Evolutionary conservation across 2,113 vertebrate species (phyloP), one percentile per base, ranked within the genome.

Genomic region (Coregonus clupeaformis): DNA sequence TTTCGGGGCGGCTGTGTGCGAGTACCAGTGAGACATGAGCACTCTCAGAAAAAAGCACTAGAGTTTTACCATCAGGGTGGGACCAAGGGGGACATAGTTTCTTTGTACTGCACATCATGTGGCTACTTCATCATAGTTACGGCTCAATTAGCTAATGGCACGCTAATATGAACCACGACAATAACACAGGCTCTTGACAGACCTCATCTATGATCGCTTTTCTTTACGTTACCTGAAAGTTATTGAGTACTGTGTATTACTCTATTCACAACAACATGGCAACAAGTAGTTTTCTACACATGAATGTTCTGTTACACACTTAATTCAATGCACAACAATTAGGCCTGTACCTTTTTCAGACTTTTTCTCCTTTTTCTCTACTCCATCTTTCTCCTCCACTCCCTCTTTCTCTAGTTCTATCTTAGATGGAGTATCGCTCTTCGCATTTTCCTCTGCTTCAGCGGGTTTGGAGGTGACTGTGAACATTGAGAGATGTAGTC

Each of bases 1-100:
- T 72, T 87, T 82, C 72, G 63, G 74, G 73, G 69, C 74, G 73
- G 80, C 52, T 74, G 32, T 60, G 70, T 74, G 32, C 47, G 68
- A 75, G 78, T 68, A 24, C 30, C 64, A 77, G 62, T 68, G 55
- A 82, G 74, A 72, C 9, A 55, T 68, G 52, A 75, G 68, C 74
- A 62, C 75, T 74, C 68, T 77, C n/a, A 7, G 57, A 60, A n/a
- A 66, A 81, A 82, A 81, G 68, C 76, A 77, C 71, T 81, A 85
- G 67, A 82, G 69, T 60, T 72, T 27, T 63, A 52, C 55, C 57
- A 77, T 80, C 42, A 77, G 72, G 36, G n/a, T 47, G 22, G 49
- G 12, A 14, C 49, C 4, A 5, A 16, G 16, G 49, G 49, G 4
- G 49, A 18, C 36, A 6, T 32, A 9, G 9, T 42, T 42, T 42